Percentiles rank a stretch among this genome's conserved stretches.
Evolutionary conservation across 2,113 vertebrate species (phyloP).

Genomic region (Macquaria australasica): DNA sequence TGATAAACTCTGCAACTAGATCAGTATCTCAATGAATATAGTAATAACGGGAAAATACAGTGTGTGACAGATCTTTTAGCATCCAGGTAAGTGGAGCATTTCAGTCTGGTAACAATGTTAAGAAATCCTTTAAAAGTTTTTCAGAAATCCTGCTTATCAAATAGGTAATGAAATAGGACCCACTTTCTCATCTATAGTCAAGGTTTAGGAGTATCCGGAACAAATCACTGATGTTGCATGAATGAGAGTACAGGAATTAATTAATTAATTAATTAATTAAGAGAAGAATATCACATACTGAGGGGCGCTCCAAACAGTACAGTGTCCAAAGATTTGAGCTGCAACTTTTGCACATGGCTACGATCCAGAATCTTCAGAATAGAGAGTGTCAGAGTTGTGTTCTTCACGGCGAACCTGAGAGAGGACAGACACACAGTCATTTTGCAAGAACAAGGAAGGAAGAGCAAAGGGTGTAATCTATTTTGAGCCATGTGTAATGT

Average conservation of each 20-base stretch:
- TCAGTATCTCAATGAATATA: not conserved
- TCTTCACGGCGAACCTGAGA: conserved; percentile 93
- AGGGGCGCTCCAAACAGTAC: conserved; percentile 96
- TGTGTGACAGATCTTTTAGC: not conserved
- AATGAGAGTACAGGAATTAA: not conserved
- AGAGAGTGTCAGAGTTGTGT: conserved; percentile 89
- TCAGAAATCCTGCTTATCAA: not conserved
- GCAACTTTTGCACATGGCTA: conserved; percentile 96
- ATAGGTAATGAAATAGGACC: not conserved
- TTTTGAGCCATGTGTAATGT: conserved; percentile 14
- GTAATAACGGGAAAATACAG: not conserved
- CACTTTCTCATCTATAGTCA: not conserved
- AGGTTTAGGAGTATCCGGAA: not conserved
- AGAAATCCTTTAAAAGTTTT: not conserved
- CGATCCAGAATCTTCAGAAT: conserved; percentile 96
- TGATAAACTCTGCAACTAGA: not conserved
- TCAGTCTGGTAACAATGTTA: not conserved
- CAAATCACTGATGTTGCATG: not conserved
- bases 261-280: too few relatives aligned
- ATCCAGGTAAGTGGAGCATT: not conserved
- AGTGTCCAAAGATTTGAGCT: conserved; percentile 95
- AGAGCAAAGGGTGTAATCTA: conserved; percentile 9
- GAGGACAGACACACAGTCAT: conserved; percentile 48
- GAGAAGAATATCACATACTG: conserved; percentile 83
- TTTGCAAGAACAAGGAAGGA: conserved; percentile 40